Percentiles rank a stretch among this genome's conserved stretches.
Evolutionary conservation across 1,140 invertebrate genomes (phyloP).

Genomic region (Papilio helenus): DNA sequence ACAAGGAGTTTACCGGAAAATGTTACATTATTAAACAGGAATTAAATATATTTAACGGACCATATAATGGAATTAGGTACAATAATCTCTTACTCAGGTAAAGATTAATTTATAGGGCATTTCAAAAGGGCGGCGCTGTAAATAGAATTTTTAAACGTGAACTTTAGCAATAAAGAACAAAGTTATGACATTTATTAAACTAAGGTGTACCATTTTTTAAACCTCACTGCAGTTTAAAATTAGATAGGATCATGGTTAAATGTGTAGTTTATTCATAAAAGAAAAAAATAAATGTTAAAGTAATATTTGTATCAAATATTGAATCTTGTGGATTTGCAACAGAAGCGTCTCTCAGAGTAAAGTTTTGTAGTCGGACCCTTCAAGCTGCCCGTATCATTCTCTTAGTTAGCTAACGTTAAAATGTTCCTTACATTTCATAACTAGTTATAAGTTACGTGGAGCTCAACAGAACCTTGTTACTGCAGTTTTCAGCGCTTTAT

Average conservation of each 20-base stretch:
- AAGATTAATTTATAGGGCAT: neutral
- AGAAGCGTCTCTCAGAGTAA: neutral
- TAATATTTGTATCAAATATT: too few relatives aligned
- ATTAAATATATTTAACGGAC: neutral
- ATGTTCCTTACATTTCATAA: slow-evolving; percentile 20
- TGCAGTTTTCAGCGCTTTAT: slow-evolving; percentile 18
- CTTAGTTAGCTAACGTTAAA: slow-evolving; percentile 1
- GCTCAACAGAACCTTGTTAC: slow-evolving; percentile 13
- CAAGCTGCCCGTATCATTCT: neutral
- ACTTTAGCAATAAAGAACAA: neutral
- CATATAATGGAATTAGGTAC: neutral
- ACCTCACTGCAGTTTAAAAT: neutral
- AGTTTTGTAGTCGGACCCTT: neutral
- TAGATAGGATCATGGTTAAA: neutral
- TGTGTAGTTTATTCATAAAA: too few relatives aligned
- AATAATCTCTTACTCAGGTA: neutral
- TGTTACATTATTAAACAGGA: neutral
- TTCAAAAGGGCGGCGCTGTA: neutral
- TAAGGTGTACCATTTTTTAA: neutral
- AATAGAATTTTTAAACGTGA: neutral
- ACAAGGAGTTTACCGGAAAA: too few relatives aligned
- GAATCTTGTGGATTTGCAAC: neutral
- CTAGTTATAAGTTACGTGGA: slow-evolving; percentile 13
- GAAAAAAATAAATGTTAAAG: too few relatives aligned
- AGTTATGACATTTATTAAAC: neutral